Evolutionary conservation across 2,113 vertebrate genomes (phyloP), one percentile per base, ranked within the genome.

Genomic region (Neomonachus schauinslandi): DNA sequence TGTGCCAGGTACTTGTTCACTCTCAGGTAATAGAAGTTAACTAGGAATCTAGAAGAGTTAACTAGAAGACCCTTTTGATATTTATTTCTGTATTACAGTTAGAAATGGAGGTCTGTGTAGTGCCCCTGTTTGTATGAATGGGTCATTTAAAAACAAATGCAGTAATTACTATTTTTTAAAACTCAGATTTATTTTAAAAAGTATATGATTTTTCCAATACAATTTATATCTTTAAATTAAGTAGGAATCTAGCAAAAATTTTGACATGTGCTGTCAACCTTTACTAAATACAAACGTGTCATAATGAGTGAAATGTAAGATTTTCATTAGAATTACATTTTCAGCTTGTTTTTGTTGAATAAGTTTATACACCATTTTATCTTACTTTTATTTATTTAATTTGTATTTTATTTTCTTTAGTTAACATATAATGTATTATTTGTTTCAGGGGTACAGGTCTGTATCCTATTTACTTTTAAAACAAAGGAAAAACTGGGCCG

Each of bases 211-310:
- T 96, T 85, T 33, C 24, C 31, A 96, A 83, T 80, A 57, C 65
- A 81, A 33, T 88, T 85, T 89, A 3, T 83, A 21, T 95, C 42
- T 89, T 97, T 76, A 91, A 91, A 96, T 65, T 90, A 94, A 94
- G 18, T 91, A 61, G 39, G 36, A 95, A 89, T 92, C 28, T 96
- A 87, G 49, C 31, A 94, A 81, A 91, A 89, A 46, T 97, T 51
- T 96, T 89, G 28, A 74, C 18, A 36, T n/a, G 10, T 94, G 28
- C 7, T 87, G 33, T 90, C 16, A 81, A 14, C 13, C 28, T 71
- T 94, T 85, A 85, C 12, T 33, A 95, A 86, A 82, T 83, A 74
- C 5, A 89, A 95, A 24, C 65, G 59, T 19, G 26, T 80, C 22
- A 72, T 94, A 92, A 63, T 5, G 26, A 69, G 51, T 88, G 33